phyloP scores from a whole-genome alignment of 2,888 invertebrate genomes.

The Melanophora roralis region DNA sequence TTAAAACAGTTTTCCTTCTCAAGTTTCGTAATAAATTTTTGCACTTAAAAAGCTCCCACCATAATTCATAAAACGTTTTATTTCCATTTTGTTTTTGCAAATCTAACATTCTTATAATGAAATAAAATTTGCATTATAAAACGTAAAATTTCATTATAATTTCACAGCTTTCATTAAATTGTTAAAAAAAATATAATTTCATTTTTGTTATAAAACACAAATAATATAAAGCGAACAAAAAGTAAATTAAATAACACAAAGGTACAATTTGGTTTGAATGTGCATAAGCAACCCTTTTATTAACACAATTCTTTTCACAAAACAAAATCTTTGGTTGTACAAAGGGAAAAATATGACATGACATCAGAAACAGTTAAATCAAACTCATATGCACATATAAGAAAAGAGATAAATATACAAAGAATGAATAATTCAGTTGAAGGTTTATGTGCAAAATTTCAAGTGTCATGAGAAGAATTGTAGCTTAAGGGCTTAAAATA shows the following conservation, averaged over 20 bases:
- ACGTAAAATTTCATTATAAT: too few species aligned
- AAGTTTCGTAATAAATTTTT: too few species aligned
- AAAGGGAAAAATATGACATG: background rate
- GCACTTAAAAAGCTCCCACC: too few species aligned
- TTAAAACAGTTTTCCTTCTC: too few species aligned
- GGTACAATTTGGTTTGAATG: background rate
- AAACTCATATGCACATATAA: background rate
- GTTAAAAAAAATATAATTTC: too few species aligned
- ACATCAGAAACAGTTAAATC: background rate
- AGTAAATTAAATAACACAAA: conserved; percentile 5
- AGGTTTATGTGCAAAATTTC: background rate
- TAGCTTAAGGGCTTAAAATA: background rate
- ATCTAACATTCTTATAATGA: background rate
- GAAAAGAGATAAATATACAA: background rate
- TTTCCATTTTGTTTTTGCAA: too few species aligned
- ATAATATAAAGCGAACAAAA: background rate
- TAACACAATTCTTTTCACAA: background rate
- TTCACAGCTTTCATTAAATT: too few species aligned
- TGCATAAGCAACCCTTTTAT: background rate
- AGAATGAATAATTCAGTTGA: background rate
- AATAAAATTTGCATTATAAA: background rate
- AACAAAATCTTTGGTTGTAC: background rate
- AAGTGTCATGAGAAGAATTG: background rate
- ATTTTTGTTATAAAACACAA: too few species aligned
- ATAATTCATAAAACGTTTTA: too few species aligned